Conservation (phyloP, 2,113 vertebrate species). For the Tupaia tana region DNA sequence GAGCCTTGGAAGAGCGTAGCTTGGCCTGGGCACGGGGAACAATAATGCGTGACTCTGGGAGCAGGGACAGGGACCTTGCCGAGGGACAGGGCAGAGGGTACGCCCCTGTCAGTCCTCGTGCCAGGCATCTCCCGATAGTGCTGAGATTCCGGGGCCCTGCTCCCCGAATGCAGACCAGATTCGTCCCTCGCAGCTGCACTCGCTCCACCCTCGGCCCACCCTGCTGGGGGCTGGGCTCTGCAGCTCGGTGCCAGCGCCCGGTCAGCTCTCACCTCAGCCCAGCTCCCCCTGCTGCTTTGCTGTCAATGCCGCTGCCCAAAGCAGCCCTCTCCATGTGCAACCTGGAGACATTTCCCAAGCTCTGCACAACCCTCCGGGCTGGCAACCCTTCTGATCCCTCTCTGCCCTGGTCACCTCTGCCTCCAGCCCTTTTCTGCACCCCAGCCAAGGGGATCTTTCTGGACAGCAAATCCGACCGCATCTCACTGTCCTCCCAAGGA, state of each 20-base stretch:
- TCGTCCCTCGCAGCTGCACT: accelerated
- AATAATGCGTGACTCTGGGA: constrained; percentile 86
- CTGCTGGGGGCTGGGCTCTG: accelerated
- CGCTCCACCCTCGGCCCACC: accelerated
- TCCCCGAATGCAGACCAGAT: accelerated
- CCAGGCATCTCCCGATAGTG: neutral
- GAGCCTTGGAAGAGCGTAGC: constrained; percentile 85
- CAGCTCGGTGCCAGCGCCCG: accelerated
- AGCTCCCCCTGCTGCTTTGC: neutral
- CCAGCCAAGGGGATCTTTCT: too few relatives aligned
- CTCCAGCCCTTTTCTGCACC: accelerated
- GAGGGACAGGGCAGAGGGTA: neutral
- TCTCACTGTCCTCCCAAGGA: neutral
- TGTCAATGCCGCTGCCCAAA: too few relatives aligned
- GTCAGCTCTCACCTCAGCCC: accelerated
- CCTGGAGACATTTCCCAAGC: accelerated
- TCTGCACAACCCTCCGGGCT: accelerated
- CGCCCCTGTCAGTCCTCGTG: accelerated
- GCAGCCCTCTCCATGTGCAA: neutral
- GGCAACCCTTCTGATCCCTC: accelerated
- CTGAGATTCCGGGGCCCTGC: neutral
- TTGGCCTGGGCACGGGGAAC: constrained; percentile 88
- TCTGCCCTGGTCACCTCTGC: accelerated
- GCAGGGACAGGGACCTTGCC: constrained; percentile 85
- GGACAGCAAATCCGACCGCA: neutral